Percentiles rank a stretch among this genome's conserved stretches.
These are phyloP conservation scores for Bufotes viridis DNA, from an alignment of 2,797 vertebrate species.

Conservation along the genomic window DNA sequence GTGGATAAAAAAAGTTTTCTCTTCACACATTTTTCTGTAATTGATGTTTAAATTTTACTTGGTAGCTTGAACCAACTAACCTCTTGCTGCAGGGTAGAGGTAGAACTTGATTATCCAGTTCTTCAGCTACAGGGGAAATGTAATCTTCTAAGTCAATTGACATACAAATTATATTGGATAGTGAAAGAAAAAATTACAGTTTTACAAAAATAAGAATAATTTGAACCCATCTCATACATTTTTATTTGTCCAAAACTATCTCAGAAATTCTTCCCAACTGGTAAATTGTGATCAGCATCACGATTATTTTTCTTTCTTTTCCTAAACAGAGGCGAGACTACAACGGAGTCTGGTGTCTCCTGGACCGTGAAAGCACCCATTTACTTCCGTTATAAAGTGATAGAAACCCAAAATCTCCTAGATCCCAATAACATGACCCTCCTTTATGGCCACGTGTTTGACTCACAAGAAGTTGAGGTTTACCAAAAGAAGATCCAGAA, in stretches of 20 bases:
- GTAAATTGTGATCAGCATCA: not conserved
- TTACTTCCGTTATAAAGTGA: conserved; percentile 81
- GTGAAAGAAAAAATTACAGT: too few species aligned
- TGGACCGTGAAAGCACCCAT: conserved; percentile 83
- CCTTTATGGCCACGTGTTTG: conserved; percentile 78
- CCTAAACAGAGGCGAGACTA: conserved; percentile 73
- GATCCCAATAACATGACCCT: conserved; percentile 78
- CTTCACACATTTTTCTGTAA: not conserved
- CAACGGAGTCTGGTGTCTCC: conserved; percentile 71
- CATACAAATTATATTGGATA: too few species aligned
- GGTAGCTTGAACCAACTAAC: not conserved
- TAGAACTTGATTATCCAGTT: not conserved
- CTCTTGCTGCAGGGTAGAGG: not conserved
- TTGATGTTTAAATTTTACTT: not conserved
- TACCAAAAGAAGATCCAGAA: conserved; percentile 71
- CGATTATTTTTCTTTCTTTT: not conserved
- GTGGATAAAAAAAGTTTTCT: too few species aligned
- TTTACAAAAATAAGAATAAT: too few species aligned
- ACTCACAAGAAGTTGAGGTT: conserved; percentile 72
- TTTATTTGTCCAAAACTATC: too few species aligned
- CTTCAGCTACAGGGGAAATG: not conserved
- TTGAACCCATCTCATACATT: too few species aligned
- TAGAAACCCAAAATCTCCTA: conserved; percentile 76
- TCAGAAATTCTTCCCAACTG: too few species aligned
- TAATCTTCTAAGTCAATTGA: too few species aligned